Evolutionary conservation across 2,113 vertebrate species (phyloP).

Genomic region (Perca schrenkii): DNA sequence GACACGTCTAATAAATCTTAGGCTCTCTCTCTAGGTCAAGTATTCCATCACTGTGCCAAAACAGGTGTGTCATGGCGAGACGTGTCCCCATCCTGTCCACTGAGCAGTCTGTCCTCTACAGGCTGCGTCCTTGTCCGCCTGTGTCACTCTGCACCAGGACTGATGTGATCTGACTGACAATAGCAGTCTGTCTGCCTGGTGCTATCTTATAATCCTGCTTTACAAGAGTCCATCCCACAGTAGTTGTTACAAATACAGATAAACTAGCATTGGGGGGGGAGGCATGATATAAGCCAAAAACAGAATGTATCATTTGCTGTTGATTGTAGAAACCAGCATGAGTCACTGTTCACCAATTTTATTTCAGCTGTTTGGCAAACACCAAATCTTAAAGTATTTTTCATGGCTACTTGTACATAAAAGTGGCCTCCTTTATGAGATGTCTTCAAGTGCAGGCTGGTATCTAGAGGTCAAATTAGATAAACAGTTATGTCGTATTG

Average conservation of each 20-base stretch:
- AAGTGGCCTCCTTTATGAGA: neutral
- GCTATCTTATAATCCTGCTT: conserved; percentile 70
- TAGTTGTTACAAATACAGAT: conserved; percentile 53
- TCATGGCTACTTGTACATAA: conserved; percentile 30
- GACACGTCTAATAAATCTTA: conserved; percentile 78
- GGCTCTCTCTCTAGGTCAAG: conserved; percentile 66
- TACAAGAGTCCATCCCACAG: conserved; percentile 39
- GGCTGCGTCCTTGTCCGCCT: conserved; percentile 79
- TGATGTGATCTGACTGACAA: conserved; percentile 83
- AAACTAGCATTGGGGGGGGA: conserved; percentile 10
- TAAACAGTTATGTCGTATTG: neutral
- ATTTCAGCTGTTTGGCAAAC: conserved; percentile 52
- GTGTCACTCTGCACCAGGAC: conserved; percentile 65
- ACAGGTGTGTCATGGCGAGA: conserved; percentile 61
- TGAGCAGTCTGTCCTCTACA: conserved; percentile 66
- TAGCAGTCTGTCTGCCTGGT: conserved; percentile 52
- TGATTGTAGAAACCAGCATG: conserved; percentile 25
- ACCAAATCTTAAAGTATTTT: conserved; percentile 16
- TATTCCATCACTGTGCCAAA: conserved; percentile 78
- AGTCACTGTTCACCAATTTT: conserved; percentile 50
- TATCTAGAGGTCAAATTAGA: neutral
- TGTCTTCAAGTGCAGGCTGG: neutral
- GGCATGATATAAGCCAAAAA: conserved; percentile 7
- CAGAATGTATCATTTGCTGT: neutral
- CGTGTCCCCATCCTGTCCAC: conserved; percentile 47